phyloP scores from a whole-genome alignment of 2,113 vertebrate species.

The Ammodytes dubius region DNA sequence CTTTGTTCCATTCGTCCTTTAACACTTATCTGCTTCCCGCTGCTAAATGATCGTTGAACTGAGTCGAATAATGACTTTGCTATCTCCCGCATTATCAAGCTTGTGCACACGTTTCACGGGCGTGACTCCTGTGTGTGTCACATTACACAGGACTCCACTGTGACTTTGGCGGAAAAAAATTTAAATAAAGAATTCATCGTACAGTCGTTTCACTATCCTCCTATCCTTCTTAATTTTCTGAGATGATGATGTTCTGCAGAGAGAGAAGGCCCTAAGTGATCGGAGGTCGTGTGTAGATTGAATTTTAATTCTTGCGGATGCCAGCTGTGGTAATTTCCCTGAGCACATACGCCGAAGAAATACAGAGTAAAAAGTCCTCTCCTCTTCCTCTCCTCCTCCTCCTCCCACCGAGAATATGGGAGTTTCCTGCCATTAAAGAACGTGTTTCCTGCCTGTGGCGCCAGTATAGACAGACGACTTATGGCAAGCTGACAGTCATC shows the following conservation, averaged over 20 bases:
- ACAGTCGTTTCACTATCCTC: slow-evolving; percentile 18
- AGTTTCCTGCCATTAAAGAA: slow-evolving; percentile 56
- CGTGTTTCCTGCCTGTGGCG: slow-evolving; percentile 47
- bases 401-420: slow-evolving; percentile 30
- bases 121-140: too few species aligned
- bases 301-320: slow-evolving; percentile 54
- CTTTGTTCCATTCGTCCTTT: slow-evolving; percentile 71
- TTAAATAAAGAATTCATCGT: slow-evolving; percentile 41
- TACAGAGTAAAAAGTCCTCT: slow-evolving; percentile 37
- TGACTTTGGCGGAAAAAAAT: neutral
- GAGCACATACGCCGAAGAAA: slow-evolving; percentile 12
- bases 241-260: slow-evolving; percentile 38
- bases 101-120: slow-evolving; percentile 19
- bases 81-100: slow-evolving; percentile 66
- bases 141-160: neutral
- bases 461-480: slow-evolving; percentile 41
- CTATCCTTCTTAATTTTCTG: slow-evolving; percentile 29
- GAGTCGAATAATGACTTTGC: slow-evolving; percentile 70
- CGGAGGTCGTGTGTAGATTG: slow-evolving; percentile 47
- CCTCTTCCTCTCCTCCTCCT: slow-evolving; percentile 9
- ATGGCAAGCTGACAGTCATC: slow-evolving; percentile 48
- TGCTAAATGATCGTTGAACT: slow-evolving; percentile 65
- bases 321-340: slow-evolving; percentile 52
- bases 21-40: slow-evolving; percentile 54
- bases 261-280: slow-evolving; percentile 33